Evolutionary conservation across 2,888 invertebrate genomes (phyloP), one percentile per base, ranked within the genome.

Genomic region (Leucania comma): DNA sequence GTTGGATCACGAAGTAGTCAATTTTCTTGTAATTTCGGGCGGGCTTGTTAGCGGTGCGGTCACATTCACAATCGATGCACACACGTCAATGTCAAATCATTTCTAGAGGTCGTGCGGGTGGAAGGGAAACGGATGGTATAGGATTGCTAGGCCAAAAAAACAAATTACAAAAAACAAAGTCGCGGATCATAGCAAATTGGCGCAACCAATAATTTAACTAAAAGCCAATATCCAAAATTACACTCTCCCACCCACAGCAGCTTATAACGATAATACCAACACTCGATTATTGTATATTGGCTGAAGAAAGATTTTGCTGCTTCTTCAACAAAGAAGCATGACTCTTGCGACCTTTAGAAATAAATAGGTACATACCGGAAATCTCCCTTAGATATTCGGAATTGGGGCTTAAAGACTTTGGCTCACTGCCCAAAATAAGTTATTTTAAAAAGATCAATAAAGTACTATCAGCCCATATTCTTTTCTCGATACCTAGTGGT

Each of bases 391-490:
- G 62, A 76, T 75, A 76, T 76, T 60, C 50, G 38, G 56, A 53
- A 56, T 24, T 59, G 54, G 50, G 65, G 65, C 56, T 51, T 54
- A 35, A 58, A 53, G 59, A 66, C 46, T 46, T 70, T 78, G 81
- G 78, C 78, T 29, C 59, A 38, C n/a, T 62, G 77, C 78, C 78
- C 66, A 35, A 46, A 29, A 69, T 42, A 58, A 66, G 75, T 70
- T 65, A 70, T 70, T 78, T 60, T 57, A 66, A 70, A 80, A 56
- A 62, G 56, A 70, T 78, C 78, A 63, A 80, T 74, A 74, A 59
- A 59, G 24, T 51, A 72, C 26, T 32, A 22, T 50, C 42, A 46
- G 38, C 26, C 38, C 0, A 8, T 14, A 35, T 58, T 62, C 3
- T 14, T 56, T 51, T 26, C 74, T 42, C 17, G 51, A 51, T 42